Evolutionary conservation across 2,113 vertebrate genomes (phyloP), one percentile per base, ranked within the genome.

Genomic region (Amphilophus citrinellus): DNA sequence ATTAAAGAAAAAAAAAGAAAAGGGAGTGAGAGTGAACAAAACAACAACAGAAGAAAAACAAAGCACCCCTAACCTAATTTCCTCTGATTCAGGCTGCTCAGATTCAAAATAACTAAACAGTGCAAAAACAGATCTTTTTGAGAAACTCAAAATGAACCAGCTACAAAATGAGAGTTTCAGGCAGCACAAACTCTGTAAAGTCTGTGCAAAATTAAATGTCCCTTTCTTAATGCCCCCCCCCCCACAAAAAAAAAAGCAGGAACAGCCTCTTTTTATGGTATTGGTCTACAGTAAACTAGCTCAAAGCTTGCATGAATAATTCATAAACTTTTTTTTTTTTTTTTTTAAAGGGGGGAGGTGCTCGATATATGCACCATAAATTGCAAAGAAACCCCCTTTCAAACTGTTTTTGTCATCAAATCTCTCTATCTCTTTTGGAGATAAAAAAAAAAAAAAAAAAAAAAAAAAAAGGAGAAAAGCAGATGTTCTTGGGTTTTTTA

Each of bases 251-350:
- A 5, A 13, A 14, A 68, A 79, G 47, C 80, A 61, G 32, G 84
- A 90, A 78, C 57, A 58, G 53, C 11, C 73, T 77, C 77, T 90
- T 91, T 39, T 90, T 81, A 88, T 77, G 77, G 84, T 58, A 14
- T 60, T 88, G 65, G 81, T 79, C 88, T 32, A 65, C 35, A n/a
- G 59, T 84, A 94, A 92, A 94, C 77, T 89, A 94, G 94, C 89
- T 91, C 89, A 91, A 91, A 91, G 88, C 90, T 84, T 76, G 77
- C 79, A 94, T 96, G 86, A 95, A 96, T 96, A 90, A 96, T 96
- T 95, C 92, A 95, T 77, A 8, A 75, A 10, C 9, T 4, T 37
- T 22, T 22, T 22, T 22, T 22, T 76, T 71, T 85, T 90, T 83
- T 91, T 77, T 62, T 57, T 75, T 71, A 76, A 9, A 3, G 17